Percentiles rank a stretch among this genome's conserved stretches.
Conservation (phyloP, 2,113 vertebrate species). For the Cyanoliseus patagonus region DNA sequence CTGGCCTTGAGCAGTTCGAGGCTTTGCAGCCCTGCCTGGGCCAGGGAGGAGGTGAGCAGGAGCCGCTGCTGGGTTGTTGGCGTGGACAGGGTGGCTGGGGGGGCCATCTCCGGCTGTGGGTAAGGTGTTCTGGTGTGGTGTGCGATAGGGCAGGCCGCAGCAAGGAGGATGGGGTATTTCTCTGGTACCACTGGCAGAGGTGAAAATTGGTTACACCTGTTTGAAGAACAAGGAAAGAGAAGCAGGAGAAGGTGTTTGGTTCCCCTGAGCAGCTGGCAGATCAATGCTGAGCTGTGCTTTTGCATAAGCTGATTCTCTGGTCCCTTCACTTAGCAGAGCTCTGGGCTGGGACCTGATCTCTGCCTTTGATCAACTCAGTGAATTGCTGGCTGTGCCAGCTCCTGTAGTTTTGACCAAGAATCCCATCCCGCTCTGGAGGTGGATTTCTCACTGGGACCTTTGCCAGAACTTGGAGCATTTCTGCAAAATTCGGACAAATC, state of each 20-base stretch:
- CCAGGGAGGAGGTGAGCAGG: neutral
- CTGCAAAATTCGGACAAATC: neutral
- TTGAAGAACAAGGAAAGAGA: neutral
- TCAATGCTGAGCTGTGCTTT: neutral
- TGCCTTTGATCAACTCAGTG: neutral
- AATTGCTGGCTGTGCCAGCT: neutral
- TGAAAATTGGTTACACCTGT: neutral
- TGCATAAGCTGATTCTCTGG: neutral
- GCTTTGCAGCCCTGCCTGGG: neutral
- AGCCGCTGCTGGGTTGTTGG: neutral
- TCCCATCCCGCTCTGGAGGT: neutral
- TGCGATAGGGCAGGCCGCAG: neutral
- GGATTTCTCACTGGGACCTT: neutral
- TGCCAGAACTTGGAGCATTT: neutral
- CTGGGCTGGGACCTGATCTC: neutral
- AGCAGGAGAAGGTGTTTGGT: neutral
- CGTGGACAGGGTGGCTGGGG: rapidly evolving
- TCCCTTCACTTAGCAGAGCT: rapidly evolving
- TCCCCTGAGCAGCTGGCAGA: neutral
- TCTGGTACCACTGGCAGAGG: neutral
- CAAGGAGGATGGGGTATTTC: neutral
- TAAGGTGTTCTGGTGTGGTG: neutral
- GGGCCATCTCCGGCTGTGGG: rapidly evolving
- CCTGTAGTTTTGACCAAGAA: neutral
- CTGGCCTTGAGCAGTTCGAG: neutral